Conservation (phyloP, 2,113 vertebrate genomes). For the Pomatorhinus ruficollis region DNA sequence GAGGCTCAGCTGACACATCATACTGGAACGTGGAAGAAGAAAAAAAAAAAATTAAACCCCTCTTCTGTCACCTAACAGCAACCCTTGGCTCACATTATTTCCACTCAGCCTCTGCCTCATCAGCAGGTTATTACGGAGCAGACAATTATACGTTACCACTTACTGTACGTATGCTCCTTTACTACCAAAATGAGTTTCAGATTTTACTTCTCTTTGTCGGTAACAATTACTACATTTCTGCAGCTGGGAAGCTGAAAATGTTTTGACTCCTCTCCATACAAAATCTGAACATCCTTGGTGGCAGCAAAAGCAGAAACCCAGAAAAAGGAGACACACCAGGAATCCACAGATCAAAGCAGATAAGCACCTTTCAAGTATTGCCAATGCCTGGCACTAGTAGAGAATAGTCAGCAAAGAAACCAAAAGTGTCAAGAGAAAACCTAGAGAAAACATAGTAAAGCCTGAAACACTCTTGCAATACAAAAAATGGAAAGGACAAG, state of each 20-base stretch:
- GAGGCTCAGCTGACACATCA: conserved; percentile 93
- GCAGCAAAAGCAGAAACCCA: neutral
- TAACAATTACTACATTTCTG: neutral
- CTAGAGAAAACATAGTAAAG: neutral
- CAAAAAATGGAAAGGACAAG: neutral
- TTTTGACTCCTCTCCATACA: neutral
- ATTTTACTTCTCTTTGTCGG: neutral
- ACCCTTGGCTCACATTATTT: neutral
- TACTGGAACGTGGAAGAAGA: conserved; percentile 72
- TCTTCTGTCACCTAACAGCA: neutral
- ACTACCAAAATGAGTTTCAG: neutral
- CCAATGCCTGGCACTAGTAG: neutral
- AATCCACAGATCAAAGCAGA: neutral
- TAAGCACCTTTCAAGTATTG: neutral
- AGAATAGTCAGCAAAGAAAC: neutral
- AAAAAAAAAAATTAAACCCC: conserved; percentile 26
- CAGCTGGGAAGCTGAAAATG: neutral
- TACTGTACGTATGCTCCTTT: neutral
- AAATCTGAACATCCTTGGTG: neutral
- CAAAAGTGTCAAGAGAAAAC: neutral
- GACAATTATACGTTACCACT: neutral
- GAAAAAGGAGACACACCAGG: neutral
- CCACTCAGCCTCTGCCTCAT: neutral
- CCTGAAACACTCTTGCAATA: neutral
- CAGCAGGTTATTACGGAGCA: neutral